Percentiles rank a stretch among this genome's conserved stretches.
These are phyloP conservation scores for Atherix ibis DNA, from an alignment of 2,888 invertebrate species.

Conservation along the genomic window DNA sequence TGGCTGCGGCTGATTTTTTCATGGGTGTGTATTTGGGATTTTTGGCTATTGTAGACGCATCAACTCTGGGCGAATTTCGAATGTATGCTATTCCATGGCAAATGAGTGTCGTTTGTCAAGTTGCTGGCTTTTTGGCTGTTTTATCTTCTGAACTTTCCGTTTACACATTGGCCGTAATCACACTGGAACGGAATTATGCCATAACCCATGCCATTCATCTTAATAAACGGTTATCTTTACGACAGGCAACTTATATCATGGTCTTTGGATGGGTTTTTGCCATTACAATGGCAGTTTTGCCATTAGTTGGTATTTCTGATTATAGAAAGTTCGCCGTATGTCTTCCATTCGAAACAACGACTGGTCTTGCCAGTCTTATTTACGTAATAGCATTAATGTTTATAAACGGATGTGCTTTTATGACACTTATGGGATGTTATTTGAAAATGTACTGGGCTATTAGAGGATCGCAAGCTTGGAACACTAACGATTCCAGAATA, in stretches of 20 bases:
- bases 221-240: constrained; percentile 80
- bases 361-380: constrained; percentile 57
- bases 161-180: constrained; percentile 90
- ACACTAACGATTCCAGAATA: constrained; percentile 89
- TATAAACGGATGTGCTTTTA: constrained; percentile 85
- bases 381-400: constrained; percentile 85
- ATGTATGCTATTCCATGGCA: constrained; percentile 97
- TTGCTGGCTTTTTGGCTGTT: constrained; percentile 90
- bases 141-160: constrained; percentile 88
- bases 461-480: constrained; percentile 93
- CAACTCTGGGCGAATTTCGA: constrained; percentile 88
- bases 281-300: constrained; percentile 70
- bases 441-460: constrained; percentile 96
- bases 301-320: constrained; percentile 81
- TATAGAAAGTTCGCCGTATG: constrained; percentile 95
- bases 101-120: constrained; percentile 80
- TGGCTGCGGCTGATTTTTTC: constrained; percentile 92
- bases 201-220: constrained; percentile 96
- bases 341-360: constrained; percentile 82
- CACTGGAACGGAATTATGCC: constrained; percentile 88
- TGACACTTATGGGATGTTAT: constrained; percentile 90
- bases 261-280: constrained; percentile 84
- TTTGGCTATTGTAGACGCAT: constrained; percentile 88
- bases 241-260: constrained; percentile 87
- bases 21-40: constrained; percentile 93